phyloP scores from a whole-genome alignment of 2,888 invertebrate genomes.

The Thymelicus acteon region DNA sequence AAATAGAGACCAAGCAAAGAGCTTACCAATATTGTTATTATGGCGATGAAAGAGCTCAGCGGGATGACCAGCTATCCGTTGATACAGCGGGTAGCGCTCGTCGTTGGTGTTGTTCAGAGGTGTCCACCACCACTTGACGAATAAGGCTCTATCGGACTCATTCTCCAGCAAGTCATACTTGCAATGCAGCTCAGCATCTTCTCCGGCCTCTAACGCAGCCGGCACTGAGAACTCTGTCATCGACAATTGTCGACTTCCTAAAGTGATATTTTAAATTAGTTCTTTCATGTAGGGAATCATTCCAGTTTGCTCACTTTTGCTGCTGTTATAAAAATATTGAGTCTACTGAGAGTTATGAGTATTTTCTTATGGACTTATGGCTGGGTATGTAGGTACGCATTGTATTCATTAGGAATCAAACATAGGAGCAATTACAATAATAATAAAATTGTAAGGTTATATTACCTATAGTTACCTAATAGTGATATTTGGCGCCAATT shows the following conservation, averaged over 20 bases:
- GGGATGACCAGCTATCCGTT: constrained; percentile 54
- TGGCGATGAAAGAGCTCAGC: constrained; percentile 46
- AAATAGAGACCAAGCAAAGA: background rate
- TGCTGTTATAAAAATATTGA: no score
- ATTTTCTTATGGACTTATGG: no score
- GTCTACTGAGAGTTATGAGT: no score
- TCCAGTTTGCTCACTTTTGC: no score
- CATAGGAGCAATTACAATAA: no score
- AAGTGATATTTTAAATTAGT: background rate
- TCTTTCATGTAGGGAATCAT: no score
- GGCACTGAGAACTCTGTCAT: constrained; percentile 71
- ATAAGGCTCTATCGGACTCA: constrained; percentile 51
- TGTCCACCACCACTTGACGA: constrained; percentile 74
- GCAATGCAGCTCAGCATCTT: constrained; percentile 61
- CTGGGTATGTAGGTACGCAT: no score
- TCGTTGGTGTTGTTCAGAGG: constrained; percentile 51
- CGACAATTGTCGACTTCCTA: constrained; percentile 65
- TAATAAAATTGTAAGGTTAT: no score
- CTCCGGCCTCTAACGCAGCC: constrained; percentile 54
- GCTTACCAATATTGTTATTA: constrained; percentile 54
- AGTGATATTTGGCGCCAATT: no score
- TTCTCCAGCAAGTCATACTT: constrained; percentile 49
- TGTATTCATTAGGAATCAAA: no score
- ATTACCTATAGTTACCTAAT: no score
- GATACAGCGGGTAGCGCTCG: constrained; percentile 59